Evolutionary conservation across 2,888 invertebrate genomes (phyloP), one percentile per base, ranked within the genome.

Genomic region (Dermolepida albohirtum): DNA sequence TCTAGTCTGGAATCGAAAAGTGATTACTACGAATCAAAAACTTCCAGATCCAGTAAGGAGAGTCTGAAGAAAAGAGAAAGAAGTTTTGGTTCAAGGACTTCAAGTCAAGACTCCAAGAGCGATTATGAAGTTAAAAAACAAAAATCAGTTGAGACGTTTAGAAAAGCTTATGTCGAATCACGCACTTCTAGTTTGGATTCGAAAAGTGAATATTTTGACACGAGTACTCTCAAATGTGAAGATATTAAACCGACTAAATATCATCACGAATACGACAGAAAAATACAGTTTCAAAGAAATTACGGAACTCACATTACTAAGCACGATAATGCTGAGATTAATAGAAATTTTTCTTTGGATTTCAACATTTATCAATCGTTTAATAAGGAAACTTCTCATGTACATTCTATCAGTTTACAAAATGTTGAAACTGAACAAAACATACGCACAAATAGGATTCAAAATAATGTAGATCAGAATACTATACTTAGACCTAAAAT

Each of bases 1-100:
- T 91, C 91, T 0, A 91, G 91, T 78, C 88, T 89, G 75, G 90
- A 90, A 76, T 91, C 90, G 17, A 89, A 87, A 74, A 90, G 89
- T 72, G 91, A 91, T 77, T 87, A 89, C 74, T 90, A 88, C 75
- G 90, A 91, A 76, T 68, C 73, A 14, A 90, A 89, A 82, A 82
- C 87, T 52, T 87, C 88, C 1, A 89, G 89, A 77, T 89, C 89
- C 72, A 89, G 89, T 66, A 86, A 84, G 8, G 90, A 89, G 64
- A 78, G 76, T 64, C 66, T 80, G 12, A 80, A 79, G 68, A 81
- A 77, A 83, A 78, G 86, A 83, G 76, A 85, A 82, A 51, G 83
- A 81, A 79, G 82, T 68, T 78, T 81, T 41, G 80, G 80, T 67
- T 89, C 89, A 0, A 87, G 89, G 16, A 86, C 88, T 12, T 90